Evolutionary conservation across 1,140 invertebrate species (phyloP), one percentile per base, ranked within the genome.

Genomic region (Mya arenaria): DNA sequence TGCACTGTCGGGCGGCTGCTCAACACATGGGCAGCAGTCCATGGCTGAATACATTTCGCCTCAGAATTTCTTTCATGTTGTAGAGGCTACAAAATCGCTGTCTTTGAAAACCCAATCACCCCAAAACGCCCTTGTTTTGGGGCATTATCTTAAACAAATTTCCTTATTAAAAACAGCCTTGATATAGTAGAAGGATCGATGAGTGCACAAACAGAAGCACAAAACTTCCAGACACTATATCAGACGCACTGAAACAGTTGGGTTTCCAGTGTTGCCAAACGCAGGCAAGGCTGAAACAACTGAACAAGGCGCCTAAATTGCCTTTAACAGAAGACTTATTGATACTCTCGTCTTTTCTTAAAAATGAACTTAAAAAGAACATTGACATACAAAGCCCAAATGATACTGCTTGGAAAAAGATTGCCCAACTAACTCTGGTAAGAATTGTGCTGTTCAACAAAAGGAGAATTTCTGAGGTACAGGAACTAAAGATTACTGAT

Each of bases 391-490:
- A 10, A 58, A 58, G 56, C 56, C 56, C 56, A 58, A 58, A 58
- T 58, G 6, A 58, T 58, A 58, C 56, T 58, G 56, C 56, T 10
- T 58, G 56, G 56, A 58, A 58, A 58, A 23, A 58, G 6, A 58
- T 23, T 58, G 56, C n/a, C 56, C 56, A 58, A 58, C 56, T 58
- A 10, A 58, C 56, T 58, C 56, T 58, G 56, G 56, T 58, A 10
- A 58, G 56, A 23, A 58, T 58, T 28, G 8, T 58, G 56, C 56
- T 58, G 56, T 58, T 58, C n/a, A 58, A 58, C 56, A 58, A 58
- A 58, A 58, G 56, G n/a, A 58, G 6, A 58, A 58, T 58, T 58
- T 58, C 56, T 58, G 56, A 58, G 56, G 56, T 58, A 58, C 56
- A 58, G n/a, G 56, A 58, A 58, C 28, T 58, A 58, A 58, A 58